Conservation (phyloP, 2,113 vertebrate genomes). For the Balaeniceps rex region DNA sequence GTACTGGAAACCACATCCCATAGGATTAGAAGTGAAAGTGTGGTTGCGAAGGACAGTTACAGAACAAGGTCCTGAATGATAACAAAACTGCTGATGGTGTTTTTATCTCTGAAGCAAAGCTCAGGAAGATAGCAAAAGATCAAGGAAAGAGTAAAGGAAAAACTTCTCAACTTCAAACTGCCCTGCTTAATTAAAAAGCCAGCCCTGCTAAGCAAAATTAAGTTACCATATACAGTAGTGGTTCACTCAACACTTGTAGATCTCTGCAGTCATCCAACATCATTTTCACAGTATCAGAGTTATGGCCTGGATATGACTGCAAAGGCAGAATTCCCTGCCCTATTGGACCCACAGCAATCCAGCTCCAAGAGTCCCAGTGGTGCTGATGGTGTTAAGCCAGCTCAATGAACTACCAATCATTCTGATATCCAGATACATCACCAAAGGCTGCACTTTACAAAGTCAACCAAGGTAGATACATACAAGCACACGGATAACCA, state of each 20-base stretch:
- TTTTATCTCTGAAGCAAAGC: not conserved
- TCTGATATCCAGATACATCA: not conserved
- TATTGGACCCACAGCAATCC: not conserved
- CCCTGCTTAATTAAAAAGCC: not conserved
- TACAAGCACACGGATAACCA: not conserved
- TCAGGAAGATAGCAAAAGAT: not conserved
- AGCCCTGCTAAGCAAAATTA: not conserved
- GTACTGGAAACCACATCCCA: not conserved
- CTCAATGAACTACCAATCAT: not conserved
- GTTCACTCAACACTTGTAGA: not conserved
- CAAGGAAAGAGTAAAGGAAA: not conserved
- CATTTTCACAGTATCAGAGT: not conserved
- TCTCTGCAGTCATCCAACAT: not conserved
- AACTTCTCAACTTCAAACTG: not conserved
- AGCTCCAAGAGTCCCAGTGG: not conserved
- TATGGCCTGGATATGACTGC: not conserved
- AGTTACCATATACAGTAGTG: not conserved
- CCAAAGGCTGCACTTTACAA: not conserved
- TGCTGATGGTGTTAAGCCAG: not conserved
- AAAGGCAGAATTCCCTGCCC: not conserved
- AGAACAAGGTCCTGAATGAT: not conserved
- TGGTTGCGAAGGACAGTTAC: not conserved
- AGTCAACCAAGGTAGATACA: not conserved
- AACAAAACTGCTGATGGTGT: not conserved
- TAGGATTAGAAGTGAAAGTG: not conserved